phyloP scores from a whole-genome alignment of 2,797 vertebrate genomes.

The Mallotus villosus region DNA sequence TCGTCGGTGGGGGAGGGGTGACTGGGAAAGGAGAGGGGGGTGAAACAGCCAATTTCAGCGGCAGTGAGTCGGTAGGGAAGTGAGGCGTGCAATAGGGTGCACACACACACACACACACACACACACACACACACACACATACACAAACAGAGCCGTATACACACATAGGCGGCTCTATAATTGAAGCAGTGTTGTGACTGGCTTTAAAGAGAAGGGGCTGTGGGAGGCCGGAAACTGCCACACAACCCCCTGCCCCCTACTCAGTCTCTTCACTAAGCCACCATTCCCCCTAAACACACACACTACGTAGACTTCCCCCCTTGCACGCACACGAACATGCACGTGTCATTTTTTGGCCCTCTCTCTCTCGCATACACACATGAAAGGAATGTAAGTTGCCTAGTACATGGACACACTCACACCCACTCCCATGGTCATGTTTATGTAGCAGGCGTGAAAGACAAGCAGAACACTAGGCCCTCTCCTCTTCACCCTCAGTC shows the following conservation, averaged over 20 bases:
- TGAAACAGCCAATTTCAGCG: constrained; percentile 10
- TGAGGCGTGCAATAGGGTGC: constrained; percentile 45
- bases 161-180: constrained; percentile 49
- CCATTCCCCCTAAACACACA: constrained; percentile 39
- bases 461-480: constrained; percentile 42
- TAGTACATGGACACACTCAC: constrained; percentile 10
- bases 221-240: constrained; percentile 48
- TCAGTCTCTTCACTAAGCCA: constrained; percentile 24
- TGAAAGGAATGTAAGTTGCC: too few relatives aligned
- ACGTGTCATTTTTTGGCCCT: neutral
- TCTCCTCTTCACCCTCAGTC: constrained; percentile 30
- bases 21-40: constrained; percentile 61
- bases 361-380: constrained; percentile 6
- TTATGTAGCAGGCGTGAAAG: constrained; percentile 41
- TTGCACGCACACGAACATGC: neutral
- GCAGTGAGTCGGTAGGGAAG: constrained; percentile 21
- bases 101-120: constrained; percentile 35
- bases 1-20: neutral
- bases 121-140: constrained; percentile 26
- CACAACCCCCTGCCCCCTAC: constrained; percentile 28
- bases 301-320: neutral
- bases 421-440: constrained; percentile 25
- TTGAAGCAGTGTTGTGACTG: constrained; percentile 66
- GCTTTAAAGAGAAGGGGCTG: constrained; percentile 48
- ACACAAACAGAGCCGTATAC: constrained; percentile 46